Evolutionary conservation across 2,888 invertebrate species (phyloP), one percentile per base, ranked within the genome.

Genomic region (Ditylenchus weischeri): DNA sequence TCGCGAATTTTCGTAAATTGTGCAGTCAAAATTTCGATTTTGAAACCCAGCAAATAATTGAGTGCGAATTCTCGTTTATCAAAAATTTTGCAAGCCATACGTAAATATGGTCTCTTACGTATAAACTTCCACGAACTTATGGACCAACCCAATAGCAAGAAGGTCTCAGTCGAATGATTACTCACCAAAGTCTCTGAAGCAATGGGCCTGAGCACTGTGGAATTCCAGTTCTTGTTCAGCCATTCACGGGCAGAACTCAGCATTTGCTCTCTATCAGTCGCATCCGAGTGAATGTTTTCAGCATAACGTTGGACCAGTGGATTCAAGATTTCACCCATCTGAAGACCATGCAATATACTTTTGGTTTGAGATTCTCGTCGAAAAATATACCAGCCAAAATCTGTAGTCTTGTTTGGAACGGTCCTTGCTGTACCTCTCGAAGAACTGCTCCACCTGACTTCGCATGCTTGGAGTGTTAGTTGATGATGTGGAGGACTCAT

Each of bases 361-460:
- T 19, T 60, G 59, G 4, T 15, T 59, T 11, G 10, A 21, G 6
- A 43, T 15, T 29, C 13, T 2, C 15, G 43, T 59, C 21, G 35
- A 29, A n/a, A 35, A 47, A 47, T 77, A 69, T 47, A 80, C 81
- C 75, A 82, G 75, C 80, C 80, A 82, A 72, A 79, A 82, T 13
- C 80, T 74, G 70, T 72, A 75, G 64, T 82, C 78, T 61, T 75
- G 70, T 19, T 72, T 71, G 13, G 76, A 65, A 6, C 72, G 70
- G 35, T 79, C 78, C 61, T 73, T 75, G 10, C 74, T 72, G 66
- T 79, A 78, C 36, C 70, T 70, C 19, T 72, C 70, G 47, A 74
- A 71, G 43, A 72, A 68, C 48, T 72, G 74, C 21, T 75, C 62
- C 13, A 76, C 63, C 70, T 76, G 57, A 67, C 60, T 57, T 60